Conservation (phyloP, 2,888 invertebrate species). For the Heliconius erato region DNA sequence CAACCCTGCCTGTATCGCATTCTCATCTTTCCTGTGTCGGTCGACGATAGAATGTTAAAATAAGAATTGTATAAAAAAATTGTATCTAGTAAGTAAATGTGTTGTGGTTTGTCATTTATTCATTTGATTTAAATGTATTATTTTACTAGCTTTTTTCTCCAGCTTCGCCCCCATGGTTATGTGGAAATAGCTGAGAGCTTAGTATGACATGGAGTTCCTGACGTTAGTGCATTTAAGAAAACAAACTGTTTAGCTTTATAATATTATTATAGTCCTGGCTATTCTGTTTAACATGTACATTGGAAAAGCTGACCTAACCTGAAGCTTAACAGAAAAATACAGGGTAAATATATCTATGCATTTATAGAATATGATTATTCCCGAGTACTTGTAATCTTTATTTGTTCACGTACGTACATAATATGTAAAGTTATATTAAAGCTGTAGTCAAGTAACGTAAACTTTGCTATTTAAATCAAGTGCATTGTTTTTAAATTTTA, state of each 20-base stretch:
- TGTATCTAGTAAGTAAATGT: background rate
- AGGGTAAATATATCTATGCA: too few relatives aligned
- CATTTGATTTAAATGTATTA: background rate
- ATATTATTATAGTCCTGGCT: background rate
- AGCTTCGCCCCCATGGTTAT: background rate
- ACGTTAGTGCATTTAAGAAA: too few relatives aligned
- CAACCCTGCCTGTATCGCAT: slow-evolving; percentile 41
- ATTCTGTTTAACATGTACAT: too few relatives aligned
- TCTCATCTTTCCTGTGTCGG: slow-evolving; percentile 44
- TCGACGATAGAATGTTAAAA: slow-evolving; percentile 48
- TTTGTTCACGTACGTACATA: slow-evolving; percentile 36
- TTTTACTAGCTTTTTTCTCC: background rate
- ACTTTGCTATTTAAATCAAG: slow-evolving; percentile 38
- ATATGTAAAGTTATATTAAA: background rate
- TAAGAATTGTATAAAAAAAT: background rate
- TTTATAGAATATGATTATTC: background rate
- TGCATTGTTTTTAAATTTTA: slow-evolving; percentile 45
- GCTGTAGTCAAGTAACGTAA: slow-evolving; percentile 19
- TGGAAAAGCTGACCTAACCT: background rate
- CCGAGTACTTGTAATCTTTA: background rate
- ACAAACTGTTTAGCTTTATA: too few relatives aligned
- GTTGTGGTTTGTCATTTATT: background rate
- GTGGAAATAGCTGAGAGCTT: too few relatives aligned
- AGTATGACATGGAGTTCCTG: too few relatives aligned
- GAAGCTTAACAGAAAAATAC: too few relatives aligned